Percentiles rank a stretch among this genome's conserved stretches.
phyloP scores from a whole-genome alignment of 2,888 invertebrate species.

The Zygogramma bicolorata region DNA sequence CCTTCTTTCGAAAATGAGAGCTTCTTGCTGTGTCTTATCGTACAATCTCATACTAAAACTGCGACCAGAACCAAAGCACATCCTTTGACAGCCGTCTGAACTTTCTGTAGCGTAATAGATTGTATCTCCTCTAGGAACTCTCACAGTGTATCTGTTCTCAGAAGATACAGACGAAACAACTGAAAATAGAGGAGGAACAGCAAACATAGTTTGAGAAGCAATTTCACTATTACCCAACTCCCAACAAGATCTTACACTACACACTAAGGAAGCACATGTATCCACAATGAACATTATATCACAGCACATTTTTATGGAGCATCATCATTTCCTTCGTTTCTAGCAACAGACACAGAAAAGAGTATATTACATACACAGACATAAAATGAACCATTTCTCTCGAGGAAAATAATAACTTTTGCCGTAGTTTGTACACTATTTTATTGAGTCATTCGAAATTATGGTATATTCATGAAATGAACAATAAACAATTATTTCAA shows the following conservation, averaged over 20 bases:
- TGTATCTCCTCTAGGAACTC: slow-evolving; percentile 79
- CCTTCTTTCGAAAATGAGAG: slow-evolving; percentile 79
- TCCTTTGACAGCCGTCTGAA: slow-evolving; percentile 73
- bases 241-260: too few species aligned
- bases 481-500: too few species aligned
- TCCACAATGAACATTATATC: background rate
- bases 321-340: background rate
- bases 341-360: too few species aligned
- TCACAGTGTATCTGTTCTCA: slow-evolving; percentile 80
- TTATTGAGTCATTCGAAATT: too few species aligned
- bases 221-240: background rate
- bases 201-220: background rate
- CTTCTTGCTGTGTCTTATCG: slow-evolving; percentile 87
- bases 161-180: slow-evolving; percentile 74
- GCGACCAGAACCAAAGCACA: slow-evolving; percentile 79
- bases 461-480: too few species aligned
- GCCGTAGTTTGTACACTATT: too few species aligned
- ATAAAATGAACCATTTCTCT: too few species aligned
- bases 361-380: too few species aligned
- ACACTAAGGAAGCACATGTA: background rate
- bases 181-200: slow-evolving; percentile 56
- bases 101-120: slow-evolving; percentile 81
- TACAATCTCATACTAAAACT: slow-evolving; percentile 84
- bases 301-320: background rate
- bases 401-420: too few species aligned